Conservation (phyloP, 2,888 invertebrate genomes). For the Helicoverpa assulta region DNA sequence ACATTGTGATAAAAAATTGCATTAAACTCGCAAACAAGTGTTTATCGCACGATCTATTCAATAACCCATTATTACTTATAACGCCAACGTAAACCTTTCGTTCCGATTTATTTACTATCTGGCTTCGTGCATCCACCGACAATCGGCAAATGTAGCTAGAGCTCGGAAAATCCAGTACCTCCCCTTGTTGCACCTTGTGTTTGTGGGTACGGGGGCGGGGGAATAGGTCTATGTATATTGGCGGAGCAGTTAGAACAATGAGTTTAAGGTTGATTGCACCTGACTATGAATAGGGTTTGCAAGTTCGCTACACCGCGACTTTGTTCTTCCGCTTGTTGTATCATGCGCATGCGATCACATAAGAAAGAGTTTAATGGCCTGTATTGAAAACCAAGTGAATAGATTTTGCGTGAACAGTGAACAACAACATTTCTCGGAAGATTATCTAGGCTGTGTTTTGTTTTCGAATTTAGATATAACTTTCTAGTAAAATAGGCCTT, state of each 20-base stretch:
- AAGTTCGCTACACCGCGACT: conserved; percentile 70
- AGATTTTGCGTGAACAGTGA: conserved; percentile 43
- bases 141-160: conserved; percentile 57
- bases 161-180: conserved; percentile 54
- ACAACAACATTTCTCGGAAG: conserved; percentile 25
- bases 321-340: conserved; percentile 78
- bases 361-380: conserved; percentile 74
- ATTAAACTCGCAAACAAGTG: conserved; percentile 48
- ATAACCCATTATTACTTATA: conserved; percentile 71
- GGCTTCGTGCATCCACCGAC: conserved; percentile 78
- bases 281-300: conserved; percentile 80
- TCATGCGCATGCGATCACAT: conserved; percentile 72
- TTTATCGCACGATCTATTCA: conserved; percentile 69
- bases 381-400: conserved; percentile 61
- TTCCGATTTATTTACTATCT: conserved; percentile 77
- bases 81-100: conserved; percentile 72
- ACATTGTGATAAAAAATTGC: conserved; percentile 23
- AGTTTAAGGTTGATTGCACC: conserved; percentile 86
- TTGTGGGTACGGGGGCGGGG: conserved; percentile 50
- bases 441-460: conserved; percentile 18
- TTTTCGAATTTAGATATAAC: neutral
- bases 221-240: conserved; percentile 63
- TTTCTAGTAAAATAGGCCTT: conserved; percentile 4
- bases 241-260: conserved; percentile 78
- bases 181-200: conserved; percentile 19